Evolutionary conservation across 2,113 vertebrate species (phyloP).

Genomic region (Podocnemis expansa): DNA sequence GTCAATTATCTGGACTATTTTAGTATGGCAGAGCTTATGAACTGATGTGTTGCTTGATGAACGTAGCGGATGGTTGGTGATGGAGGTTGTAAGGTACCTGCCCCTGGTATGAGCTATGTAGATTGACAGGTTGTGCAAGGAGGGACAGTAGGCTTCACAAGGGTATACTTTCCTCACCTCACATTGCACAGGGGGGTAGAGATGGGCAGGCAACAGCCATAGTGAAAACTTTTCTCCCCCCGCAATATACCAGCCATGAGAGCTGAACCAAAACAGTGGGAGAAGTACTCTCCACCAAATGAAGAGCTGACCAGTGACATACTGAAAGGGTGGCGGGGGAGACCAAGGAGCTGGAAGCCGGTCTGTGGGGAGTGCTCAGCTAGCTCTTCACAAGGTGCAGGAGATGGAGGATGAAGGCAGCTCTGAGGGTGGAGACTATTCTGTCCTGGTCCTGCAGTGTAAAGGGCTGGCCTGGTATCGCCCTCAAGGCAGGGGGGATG

Average conservation of each 20-base stretch:
- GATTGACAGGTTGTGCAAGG: neutral
- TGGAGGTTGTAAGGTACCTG: neutral
- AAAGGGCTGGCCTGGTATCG: no score
- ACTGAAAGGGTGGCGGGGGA: no score
- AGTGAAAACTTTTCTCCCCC: neutral
- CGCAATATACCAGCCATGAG: neutral
- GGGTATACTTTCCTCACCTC: neutral
- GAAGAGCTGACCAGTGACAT: neutral
- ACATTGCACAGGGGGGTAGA: neutral
- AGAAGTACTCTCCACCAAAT: neutral
- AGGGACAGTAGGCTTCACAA: neutral
- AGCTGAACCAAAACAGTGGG: neutral
- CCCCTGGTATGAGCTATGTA: neutral
- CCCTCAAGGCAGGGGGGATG: no score
- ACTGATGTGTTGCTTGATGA: neutral
- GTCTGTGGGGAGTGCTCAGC: no score
- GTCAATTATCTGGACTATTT: neutral
- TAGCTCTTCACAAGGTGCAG: no score
- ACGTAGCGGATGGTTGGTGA: neutral
- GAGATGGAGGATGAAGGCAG: no score
- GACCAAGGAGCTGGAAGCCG: no score
- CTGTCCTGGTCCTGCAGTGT: no score
- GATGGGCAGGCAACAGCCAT: neutral
- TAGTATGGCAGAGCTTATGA: neutral
- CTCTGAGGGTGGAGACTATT: no score